Evolutionary conservation across 2,888 invertebrate genomes (phyloP), one percentile per base, ranked within the genome.

Genomic region (Agriopis aurantiaria): DNA sequence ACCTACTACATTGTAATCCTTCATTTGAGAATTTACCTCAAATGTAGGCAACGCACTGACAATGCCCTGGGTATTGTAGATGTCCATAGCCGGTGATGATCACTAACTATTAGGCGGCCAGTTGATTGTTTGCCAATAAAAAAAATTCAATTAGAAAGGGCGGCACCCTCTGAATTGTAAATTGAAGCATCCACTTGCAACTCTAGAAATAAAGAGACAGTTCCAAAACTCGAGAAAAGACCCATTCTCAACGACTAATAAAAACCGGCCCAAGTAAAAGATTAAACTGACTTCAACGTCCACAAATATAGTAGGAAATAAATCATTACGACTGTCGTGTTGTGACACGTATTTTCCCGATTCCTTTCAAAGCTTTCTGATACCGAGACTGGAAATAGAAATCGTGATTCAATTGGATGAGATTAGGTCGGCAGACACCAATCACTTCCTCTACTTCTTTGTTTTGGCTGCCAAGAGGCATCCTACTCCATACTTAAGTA

Each of bases 361-460:
- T 64, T 59, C 64, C 43, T 59, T 64, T 56, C 59, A 69, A 69
- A 69, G 69, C 65, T 57, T 51, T 60, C 64, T 55, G 60, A 65
- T 52, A 40, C 64, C 58, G 45, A 62, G 48, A 40, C 63, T 43
- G 51, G 48, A 58, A 53, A 70, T 70, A 70, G 65, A 62, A 70
- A 63, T 70, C 70, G 70, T 70, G 70, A 66, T 70, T 66, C 70
- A 66, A 66, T 66, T 61, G 65, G 12, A 52, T 41, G 58, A 70
- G 65, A 66, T 70, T 70, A 63, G 62, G 48, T 11, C 23, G 58
- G 60, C 33, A 41, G 48, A 52, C 23, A 59, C 64, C 59, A 53
- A 65, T 70, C 55, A 58, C 62, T 58, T 52, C 33, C 41, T 52
- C 17, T 55, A 63, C 59, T 68, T 53, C 52, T 59, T 23, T 62